phyloP scores from a whole-genome alignment of 2,888 invertebrate genomes.

The Drosophila sordidula region DNA sequence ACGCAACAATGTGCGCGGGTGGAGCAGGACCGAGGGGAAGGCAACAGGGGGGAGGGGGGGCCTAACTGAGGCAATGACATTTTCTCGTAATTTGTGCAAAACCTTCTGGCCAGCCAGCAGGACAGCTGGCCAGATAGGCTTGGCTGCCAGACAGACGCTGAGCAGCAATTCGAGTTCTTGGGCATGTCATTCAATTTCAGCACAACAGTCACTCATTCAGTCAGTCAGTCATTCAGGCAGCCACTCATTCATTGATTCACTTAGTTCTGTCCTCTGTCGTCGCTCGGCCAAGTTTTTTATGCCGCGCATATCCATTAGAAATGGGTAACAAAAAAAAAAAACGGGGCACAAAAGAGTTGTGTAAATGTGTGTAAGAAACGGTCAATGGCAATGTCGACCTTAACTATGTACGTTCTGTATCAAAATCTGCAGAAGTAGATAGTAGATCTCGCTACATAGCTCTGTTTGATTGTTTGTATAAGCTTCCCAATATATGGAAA shows the following conservation, averaged over 20 bases:
- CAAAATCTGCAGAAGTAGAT: no score
- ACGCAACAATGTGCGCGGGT: conserved; percentile 60
- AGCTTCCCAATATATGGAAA: no score
- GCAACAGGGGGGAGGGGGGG: conserved; percentile 1
- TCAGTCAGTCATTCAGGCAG: conserved; percentile 30
- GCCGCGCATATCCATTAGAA: conserved; percentile 6
- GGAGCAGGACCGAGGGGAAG: background rate
- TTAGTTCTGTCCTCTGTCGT: conserved; percentile 26
- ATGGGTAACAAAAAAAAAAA: background rate
- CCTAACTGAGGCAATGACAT: conserved; percentile 50
- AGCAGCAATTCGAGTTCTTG: conserved; percentile 24
- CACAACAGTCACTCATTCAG: conserved; percentile 41
- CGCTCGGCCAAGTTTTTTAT: conserved; percentile 1
- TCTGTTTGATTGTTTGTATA: no score
- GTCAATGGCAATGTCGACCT: background rate
- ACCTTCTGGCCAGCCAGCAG: conserved; percentile 46
- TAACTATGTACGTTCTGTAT: background rate
- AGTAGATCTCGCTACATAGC: no score
- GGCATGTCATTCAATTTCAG: conserved; percentile 63
- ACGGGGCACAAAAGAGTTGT: background rate
- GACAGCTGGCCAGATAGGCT: conserved; percentile 29
- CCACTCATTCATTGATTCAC: conserved; percentile 44
- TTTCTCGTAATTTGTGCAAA: conserved; percentile 72
- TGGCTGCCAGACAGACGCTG: conserved; percentile 9
- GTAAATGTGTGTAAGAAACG: background rate